phyloP scores from a whole-genome alignment of 2,797 vertebrate species.

The Neosalanx taihuensis region DNA sequence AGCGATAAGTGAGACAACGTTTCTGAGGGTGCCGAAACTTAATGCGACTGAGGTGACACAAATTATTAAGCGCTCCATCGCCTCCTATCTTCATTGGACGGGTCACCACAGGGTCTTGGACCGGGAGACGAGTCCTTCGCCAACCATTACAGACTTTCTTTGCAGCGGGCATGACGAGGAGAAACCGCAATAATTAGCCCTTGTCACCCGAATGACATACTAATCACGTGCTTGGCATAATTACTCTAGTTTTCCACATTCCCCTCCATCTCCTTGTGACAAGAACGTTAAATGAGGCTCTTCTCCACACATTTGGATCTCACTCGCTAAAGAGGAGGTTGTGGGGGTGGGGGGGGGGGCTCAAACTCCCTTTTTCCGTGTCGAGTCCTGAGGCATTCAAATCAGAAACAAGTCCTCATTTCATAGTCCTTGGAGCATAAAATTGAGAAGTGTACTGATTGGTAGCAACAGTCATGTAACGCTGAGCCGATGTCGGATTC shows the following conservation, averaged over 20 bases:
- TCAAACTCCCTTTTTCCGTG: constrained; percentile 43
- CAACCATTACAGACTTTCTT: constrained; percentile 60
- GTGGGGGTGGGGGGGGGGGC: constrained; percentile 23
- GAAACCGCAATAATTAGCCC: constrained; percentile 75
- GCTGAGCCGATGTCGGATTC: constrained; percentile 45
- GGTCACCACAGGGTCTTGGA: constrained; percentile 64
- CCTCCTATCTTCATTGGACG: constrained; percentile 38
- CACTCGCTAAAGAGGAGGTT: neutral
- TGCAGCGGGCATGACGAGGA: constrained; percentile 57
- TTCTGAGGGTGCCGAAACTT: constrained; percentile 57
- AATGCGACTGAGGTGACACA: constrained; percentile 64
- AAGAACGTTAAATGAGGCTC: constrained; percentile 56
- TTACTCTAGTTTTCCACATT: constrained; percentile 71
- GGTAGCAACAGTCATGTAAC: constrained; percentile 39
- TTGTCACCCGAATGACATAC: constrained; percentile 72
- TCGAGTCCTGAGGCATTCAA: constrained; percentile 47
- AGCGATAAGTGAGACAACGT: constrained; percentile 46
- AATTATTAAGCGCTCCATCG: constrained; percentile 61
- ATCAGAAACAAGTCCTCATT: constrained; percentile 51
- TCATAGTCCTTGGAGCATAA: constrained; percentile 60
- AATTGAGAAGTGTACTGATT: constrained; percentile 58
- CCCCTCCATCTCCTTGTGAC: constrained; percentile 47
- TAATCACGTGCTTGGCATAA: constrained; percentile 77
- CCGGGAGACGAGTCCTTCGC: constrained; percentile 32
- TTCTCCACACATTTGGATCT: constrained; percentile 56